A percentile compares a stretch with the other conserved stretches of the same genome.
phyloP scores from a whole-genome alignment of 2,797 vertebrate genomes.

The Pantherophis vulpinus region DNA sequence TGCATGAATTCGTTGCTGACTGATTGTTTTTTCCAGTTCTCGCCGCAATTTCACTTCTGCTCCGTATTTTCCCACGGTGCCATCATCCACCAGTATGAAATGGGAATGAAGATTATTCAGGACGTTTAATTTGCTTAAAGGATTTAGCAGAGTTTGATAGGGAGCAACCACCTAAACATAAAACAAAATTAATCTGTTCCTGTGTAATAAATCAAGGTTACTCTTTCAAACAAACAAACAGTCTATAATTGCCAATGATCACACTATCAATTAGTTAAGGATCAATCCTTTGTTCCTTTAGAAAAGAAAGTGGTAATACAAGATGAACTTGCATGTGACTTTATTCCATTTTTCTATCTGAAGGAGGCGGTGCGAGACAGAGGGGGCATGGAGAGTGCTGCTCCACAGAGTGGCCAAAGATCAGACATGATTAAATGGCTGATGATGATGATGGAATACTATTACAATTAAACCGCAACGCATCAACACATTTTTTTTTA shows the following conservation, averaged over 20 bases:
- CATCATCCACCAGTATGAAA: conserved; percentile 97
- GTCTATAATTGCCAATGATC: neutral
- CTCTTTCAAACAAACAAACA: neutral
- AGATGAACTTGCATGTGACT: neutral
- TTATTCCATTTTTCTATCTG: neutral
- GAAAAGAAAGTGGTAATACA: neutral
- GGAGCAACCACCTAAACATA: conserved; percentile 87
- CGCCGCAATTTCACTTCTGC: conserved; percentile 90
- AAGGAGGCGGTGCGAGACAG: neutral
- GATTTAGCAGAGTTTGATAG: conserved; percentile 96
- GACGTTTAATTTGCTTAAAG: conserved; percentile 95
- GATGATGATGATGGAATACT: neutral
- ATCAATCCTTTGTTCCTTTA: neutral
- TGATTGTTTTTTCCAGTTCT: conserved; percentile 96
- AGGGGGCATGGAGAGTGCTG: neutral
- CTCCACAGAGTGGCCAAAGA: neutral
- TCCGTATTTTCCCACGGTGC: conserved; percentile 95
- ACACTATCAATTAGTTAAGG: conserved; percentile 2
- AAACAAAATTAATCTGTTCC: conserved; percentile 31
- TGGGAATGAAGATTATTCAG: conserved; percentile 98
- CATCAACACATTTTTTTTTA: neutral
- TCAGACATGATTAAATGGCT: neutral
- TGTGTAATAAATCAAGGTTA: neutral
- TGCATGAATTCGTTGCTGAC: conserved; percentile 95
- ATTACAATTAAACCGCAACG: neutral